Evolutionary conservation across 2,113 vertebrate species (phyloP), one percentile per base, ranked within the genome.

Genomic region (Gavialis gangeticus): DNA sequence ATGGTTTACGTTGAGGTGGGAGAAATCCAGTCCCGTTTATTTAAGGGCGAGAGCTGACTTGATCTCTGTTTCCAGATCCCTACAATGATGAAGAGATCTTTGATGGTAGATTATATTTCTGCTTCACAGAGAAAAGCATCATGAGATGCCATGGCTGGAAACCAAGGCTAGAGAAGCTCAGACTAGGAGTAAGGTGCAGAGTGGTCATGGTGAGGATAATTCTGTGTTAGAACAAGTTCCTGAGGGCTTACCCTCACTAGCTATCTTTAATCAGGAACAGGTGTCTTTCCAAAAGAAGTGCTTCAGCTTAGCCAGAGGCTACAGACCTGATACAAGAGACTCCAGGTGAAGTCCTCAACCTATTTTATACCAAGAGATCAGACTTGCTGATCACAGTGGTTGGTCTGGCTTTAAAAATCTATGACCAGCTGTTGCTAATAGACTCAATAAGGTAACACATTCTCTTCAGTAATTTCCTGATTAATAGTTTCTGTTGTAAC

Each of bases 391-490:
- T 82, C 3, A 63, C 64, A 89, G 17, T 82, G 28, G 27, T 28
- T 5, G 62, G 12, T 12, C 24, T 30, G 73, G 8, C 14, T 55
- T 85, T 69, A 81, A 10, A 24, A 91, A 58, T 46, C 64, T 67
- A 30, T 30, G 28, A 67, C 10, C 64, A 79, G 21, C 5, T 66
- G 84, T 2, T 63, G 1, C 15, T 75, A 0, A 0, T 10, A 17
- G 69, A 55, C 46, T 71, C 1, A 2, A 25, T 27, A 34, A 27
- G 67, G 5, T 1, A 16, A 79, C 76, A 37, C 13, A 66, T 2
- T 5, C 67, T 79, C 56, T 84, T 73, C 54, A 89, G 59, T 15
- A 54, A 13, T 63, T 92, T 90, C 13, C 18, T 86, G 77, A n/a
- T 54, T 79, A 93, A 67, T 5, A 13, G 71, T 19, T 82, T 71